Percentiles rank a stretch among this genome's conserved stretches.
Conservation (phyloP, 2,113 vertebrate species). For the Pedionomus torquatus region DNA sequence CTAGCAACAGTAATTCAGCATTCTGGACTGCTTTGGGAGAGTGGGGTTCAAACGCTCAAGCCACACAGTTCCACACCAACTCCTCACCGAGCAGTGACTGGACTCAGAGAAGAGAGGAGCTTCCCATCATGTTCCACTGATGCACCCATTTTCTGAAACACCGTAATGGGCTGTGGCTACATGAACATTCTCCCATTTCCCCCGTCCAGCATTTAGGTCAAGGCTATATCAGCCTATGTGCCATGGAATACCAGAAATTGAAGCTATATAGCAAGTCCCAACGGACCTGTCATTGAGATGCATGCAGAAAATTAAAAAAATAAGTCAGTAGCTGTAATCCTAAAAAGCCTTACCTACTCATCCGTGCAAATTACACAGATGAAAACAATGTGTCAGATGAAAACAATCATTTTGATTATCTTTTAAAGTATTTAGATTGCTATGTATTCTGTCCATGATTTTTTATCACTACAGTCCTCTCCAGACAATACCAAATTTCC, state of each 20-base stretch:
- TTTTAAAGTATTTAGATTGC: not conserved
- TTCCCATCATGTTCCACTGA: accelerated
- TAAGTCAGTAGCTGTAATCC: not conserved
- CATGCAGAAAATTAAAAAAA: not conserved
- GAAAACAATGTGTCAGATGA: not conserved
- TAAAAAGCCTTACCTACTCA: not conserved
- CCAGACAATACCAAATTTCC: not conserved
- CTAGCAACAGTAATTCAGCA: not conserved
- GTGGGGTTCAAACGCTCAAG: not conserved
- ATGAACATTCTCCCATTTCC: not conserved
- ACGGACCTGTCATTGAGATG: not conserved
- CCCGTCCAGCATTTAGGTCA: not conserved
- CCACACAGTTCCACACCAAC: not conserved
- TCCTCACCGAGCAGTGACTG: accelerated
- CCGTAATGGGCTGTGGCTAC: not conserved
- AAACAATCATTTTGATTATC: no score
- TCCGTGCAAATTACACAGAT: not conserved
- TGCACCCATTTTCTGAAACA: not conserved
- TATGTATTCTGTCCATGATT: not conserved
- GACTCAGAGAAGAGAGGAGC: not conserved
- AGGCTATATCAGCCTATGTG: not conserved
- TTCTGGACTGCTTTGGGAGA: not conserved
- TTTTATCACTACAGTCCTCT: not conserved
- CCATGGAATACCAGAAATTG: not conserved
- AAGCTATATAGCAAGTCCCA: not conserved